Evolutionary conservation across 2,797 vertebrate species (phyloP).

Genomic region (Sebastes nivosus): DNA sequence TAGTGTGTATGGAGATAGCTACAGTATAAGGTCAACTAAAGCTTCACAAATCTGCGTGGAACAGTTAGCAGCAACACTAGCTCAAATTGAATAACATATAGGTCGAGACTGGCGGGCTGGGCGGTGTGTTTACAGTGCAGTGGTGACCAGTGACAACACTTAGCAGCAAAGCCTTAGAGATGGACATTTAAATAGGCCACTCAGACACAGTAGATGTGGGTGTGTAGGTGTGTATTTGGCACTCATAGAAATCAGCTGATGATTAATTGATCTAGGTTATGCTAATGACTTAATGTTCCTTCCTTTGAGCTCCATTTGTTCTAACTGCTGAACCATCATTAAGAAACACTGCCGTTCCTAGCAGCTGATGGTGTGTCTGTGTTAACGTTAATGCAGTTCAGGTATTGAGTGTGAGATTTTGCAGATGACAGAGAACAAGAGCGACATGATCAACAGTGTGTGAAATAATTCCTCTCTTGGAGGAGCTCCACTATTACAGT

Average conservation of each 20-base stretch:
- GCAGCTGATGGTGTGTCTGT: not conserved
- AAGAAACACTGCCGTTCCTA: not conserved
- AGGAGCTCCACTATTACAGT: not conserved
- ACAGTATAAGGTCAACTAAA: not conserved
- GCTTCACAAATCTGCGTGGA: not conserved
- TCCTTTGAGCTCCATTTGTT: not conserved
- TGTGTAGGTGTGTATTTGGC: not conserved
- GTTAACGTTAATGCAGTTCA: not conserved
- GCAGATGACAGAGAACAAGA: not conserved
- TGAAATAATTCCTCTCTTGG: not conserved
- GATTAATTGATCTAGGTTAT: slow-evolving; percentile 7
- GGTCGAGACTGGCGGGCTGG: not conserved
- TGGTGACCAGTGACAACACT: not conserved
- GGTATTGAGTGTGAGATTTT: not conserved
- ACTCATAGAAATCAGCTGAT: not conserved
- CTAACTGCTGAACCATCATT: not conserved
- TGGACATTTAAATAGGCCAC: not conserved
- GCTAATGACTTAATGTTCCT: not conserved
- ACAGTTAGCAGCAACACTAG: not conserved
- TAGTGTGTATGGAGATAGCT: not conserved
- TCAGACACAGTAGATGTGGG: not conserved
- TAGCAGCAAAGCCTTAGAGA: not conserved
- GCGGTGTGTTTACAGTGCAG: not conserved
- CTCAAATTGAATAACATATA: not conserved
- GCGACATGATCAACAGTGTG: not conserved